Base-by-base conservation (phyloP, 2,888 invertebrate genomes). In the Bellardia pandia region DNA sequence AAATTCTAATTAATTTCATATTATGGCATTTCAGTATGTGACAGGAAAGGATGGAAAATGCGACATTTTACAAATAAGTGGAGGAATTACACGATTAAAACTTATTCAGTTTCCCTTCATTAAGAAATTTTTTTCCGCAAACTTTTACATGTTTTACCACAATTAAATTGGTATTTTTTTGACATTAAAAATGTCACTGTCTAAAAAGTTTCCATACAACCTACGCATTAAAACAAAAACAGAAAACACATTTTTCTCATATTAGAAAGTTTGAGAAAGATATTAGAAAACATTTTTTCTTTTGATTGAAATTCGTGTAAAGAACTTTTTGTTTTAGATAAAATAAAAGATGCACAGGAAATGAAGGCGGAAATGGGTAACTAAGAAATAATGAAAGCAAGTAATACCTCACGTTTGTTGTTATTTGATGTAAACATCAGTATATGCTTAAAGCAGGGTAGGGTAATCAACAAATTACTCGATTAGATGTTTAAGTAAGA, bases 301-400 rank as follows among this genome's bases (percentile, higher is more conserved):
- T 56, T 56, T n/a, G 14, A 5, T 14, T 51, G 5, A 56, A 16
- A 56, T 56, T 23, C 56, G 23, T 56, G 9, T n/a, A 51, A 51
- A 13, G 6, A 56, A 56, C 56, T 56, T 56, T 56, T 56, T 7
- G 56, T 8, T 45, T 8, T 64, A n/a, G 40, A 64, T 1, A 56
- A 64, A 64, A 40, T 3, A 14, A 60, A 13, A 60, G 13, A 58
- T 37, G 9, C 11, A 58, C n/a, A 79, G 79, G 79, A 79, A 62
- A 53, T 79, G n/a, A 60, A 33, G 40, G 62, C 79, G 79, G 79
- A 79, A 79, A 71, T 79, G 40, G 69, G 69, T 71, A 79, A 69
- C 79, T 79, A 11, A 51, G n/a, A n/a, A 14, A 23, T 71, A 71
- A 71, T 62, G 51, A 60, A 51, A 71, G 69, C 40, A 51, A 16